Base-by-base conservation (phyloP, 2,113 vertebrate genomes). In the Rostratula benghalensis region DNA sequence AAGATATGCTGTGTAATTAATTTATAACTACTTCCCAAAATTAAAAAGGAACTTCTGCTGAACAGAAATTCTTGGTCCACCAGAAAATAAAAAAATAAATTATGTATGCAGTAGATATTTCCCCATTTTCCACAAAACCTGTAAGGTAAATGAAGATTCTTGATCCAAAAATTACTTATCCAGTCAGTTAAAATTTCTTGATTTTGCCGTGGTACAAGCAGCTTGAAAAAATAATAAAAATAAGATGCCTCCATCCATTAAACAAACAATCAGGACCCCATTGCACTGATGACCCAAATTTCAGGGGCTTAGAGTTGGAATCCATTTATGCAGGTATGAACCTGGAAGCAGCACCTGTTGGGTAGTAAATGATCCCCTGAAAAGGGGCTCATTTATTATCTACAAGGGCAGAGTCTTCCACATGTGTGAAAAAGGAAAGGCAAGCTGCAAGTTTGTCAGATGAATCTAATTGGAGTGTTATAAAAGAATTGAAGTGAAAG, bases 181-280 rank as follows among this genome's bases (percentile, higher is more conserved):
- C 48, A 39, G 10, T 43, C n/a, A 71, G 18, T 46, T 82, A 39
- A 16, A 11, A 30, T 78, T 70, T 54, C 5, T 70, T 6, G 1
- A 24, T 41, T 95, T 93, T 77, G 60, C 7, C 18, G 4, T 59
- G 30, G 13, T 37, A 63, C 12, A 76, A 79, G 7, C 13, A 68
- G 25, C 13, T 71, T 6, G 3, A 79, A 17, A 54, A 94, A 91
- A 57, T 33, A 5, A 23, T 48, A 43, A 65, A 84, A 89, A 77
- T 28, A 71, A 70, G 74, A 50, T n/a, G 2, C 4, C 2, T 20
- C 4, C 4, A 21, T 30, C 28, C 83, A 37, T 56, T 63, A 82
- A 93, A 59, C 0, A 1, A 60, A 67, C 13, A 13, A 54, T 67
- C 1, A 0, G 24, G 6, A 91, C 4, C 21, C 15, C 25, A 2